A percentile compares a stretch with the other conserved stretches of the same genome.
These are phyloP conservation scores for Cyanoderma ruficeps DNA, from an alignment of 2,113 vertebrate genomes.

Conservation along the genomic window DNA sequence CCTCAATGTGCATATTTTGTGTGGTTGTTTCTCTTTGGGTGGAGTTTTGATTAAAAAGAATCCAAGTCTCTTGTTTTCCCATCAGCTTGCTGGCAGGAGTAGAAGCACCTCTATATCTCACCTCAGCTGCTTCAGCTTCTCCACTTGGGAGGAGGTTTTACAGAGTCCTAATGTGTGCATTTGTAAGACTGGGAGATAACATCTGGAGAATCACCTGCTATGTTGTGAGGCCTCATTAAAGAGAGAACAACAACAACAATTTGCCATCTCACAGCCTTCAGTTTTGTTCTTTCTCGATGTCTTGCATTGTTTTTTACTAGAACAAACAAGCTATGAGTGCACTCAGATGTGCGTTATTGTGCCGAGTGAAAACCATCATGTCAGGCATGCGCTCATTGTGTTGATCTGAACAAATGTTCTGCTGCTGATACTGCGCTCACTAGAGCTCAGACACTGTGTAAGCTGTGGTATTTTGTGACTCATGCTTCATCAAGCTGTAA, in stretches of 20 bases:
- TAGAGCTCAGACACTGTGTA: neutral
- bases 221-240: neutral
- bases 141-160: neutral
- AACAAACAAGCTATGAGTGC: neutral
- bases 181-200: neutral
- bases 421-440: neutral
- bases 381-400: neutral
- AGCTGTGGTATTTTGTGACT: slow-evolving; percentile 35
- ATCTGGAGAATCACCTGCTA: neutral
- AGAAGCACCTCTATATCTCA: neutral
- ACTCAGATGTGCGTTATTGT: neutral
- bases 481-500: neutral
- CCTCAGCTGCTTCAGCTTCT: neutral
- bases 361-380: neutral
- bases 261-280: neutral
- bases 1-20: neutral
- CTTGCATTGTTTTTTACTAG: neutral
- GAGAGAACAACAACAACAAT: neutral
- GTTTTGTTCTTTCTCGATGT: neutral
- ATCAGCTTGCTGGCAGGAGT: neutral
- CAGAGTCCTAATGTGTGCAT: neutral
- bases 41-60: neutral
- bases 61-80: neutral
- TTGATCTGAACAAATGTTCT: slow-evolving; percentile 9
- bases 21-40: neutral